Base-by-base conservation (phyloP, 2,113 vertebrate species). In the Equus quagga region DNA sequence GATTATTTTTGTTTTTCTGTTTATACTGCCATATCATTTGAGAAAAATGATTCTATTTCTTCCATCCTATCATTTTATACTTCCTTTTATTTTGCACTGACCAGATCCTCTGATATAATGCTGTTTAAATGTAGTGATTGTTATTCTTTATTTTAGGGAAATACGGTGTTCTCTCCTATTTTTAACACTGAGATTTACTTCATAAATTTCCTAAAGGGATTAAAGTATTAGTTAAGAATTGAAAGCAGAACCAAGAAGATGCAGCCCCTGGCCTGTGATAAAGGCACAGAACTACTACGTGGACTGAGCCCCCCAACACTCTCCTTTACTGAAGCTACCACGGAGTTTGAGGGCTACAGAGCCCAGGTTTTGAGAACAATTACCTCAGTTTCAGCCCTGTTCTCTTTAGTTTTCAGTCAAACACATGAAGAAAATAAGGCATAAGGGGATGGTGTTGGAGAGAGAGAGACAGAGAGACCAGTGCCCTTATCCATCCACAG, bases 161-260 rank as follows among this genome's bases (percentile, higher is more conserved):
- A 80, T 58, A 19, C 15, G 36, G 36, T 76, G 1, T 49, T 87
- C 31, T 36, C 12, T 85, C 11, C 54, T 76, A 70, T 89, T 86
- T 93, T 86, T 69, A 49, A 13, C 10, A 24, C 49, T 89, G 18
- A 28, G 8, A 24, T 58, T 87, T 87, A 91, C 80, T 96, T 97
- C 23, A 36, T 87, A 23, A 58, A 75, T 93, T 76, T 87, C 3
- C 24, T 80, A 58, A 93, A 91, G 28, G 11, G 6, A 93, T 15
- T n/a, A 44, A 91, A 54, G 36, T 88, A 58, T 19, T 18, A 81
- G n/a, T 64, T 84, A 60, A 76, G 49, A 84, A 33, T 51, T 54
- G 69, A 90, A 89, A 69, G 11, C 21, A 81, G 23, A 8, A 0
- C 21, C 12, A 65, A 69, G 76, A 18, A 33, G 26, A 21, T 7